These are phyloP conservation scores for Anser brachyrhynchus DNA, from an alignment of 2,113 vertebrate species.

Conservation along the genomic window DNA sequence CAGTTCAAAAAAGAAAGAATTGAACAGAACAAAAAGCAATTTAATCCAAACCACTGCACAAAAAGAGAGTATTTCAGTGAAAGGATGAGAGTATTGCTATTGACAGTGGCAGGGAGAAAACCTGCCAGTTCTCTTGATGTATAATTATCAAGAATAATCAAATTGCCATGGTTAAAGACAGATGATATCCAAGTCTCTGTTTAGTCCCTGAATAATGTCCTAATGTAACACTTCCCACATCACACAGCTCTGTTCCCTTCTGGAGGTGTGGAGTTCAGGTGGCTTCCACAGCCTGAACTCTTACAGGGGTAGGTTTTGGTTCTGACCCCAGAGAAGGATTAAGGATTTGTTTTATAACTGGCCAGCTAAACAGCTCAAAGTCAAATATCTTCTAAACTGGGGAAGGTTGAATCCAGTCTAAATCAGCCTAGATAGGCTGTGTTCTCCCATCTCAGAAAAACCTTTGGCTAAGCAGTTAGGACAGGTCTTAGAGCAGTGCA, in stretches of 20 bases:
- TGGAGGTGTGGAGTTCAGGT: neutral
- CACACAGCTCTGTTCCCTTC: rapidly evolving
- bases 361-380: neutral
- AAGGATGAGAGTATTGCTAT: constrained; percentile 1
- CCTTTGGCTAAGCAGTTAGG: neutral
- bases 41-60: constrained; percentile 9
- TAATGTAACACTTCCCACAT: neutral
- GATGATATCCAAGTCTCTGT: neutral
- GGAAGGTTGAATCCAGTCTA: neutral
- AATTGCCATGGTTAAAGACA: neutral
- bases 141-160: constrained; percentile 2
- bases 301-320: neutral
- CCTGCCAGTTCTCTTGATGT: neutral
- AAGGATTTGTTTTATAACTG: neutral
- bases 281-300: neutral
- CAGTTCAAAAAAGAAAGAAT: neutral
- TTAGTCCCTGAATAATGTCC: neutral
- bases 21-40: constrained; percentile 6
- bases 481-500: neutral
- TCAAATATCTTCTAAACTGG: neutral
- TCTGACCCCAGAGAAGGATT: neutral
- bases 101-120: neutral
- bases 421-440: neutral
- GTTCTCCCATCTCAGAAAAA: neutral
- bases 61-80: neutral